These are phyloP conservation scores for Microdon myrmicae DNA, from an alignment of 2,888 invertebrate genomes.

Conservation along the genomic window DNA sequence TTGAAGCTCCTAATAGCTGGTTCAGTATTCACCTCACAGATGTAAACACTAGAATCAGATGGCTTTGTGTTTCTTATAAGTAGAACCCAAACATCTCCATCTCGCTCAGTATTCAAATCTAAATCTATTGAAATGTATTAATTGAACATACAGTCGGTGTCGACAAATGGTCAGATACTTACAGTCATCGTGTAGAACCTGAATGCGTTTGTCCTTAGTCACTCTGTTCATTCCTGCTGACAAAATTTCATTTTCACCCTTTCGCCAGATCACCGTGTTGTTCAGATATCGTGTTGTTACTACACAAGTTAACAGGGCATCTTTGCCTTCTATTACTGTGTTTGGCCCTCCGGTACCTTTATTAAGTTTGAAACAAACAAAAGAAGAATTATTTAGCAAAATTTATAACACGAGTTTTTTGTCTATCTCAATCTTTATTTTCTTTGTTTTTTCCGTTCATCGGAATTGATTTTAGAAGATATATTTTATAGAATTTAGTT, in stretches of 20 bases:
- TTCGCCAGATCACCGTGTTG: conserved; percentile 81
- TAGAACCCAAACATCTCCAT: conserved; percentile 87
- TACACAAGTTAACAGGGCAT: conserved; percentile 84
- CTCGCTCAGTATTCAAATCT: conserved; percentile 67
- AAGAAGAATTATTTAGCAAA: neutral
- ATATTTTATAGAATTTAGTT: too few species aligned
- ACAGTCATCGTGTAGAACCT: conserved; percentile 83
- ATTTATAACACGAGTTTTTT: neutral
- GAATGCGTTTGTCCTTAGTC: conserved; percentile 78
- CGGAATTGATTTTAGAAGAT: neutral
- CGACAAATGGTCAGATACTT: conserved; percentile 56
- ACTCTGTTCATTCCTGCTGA: conserved; percentile 82
- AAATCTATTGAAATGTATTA: conserved; percentile 56
- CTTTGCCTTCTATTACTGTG: conserved; percentile 75
- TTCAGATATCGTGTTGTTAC: conserved; percentile 72
- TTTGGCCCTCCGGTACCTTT: conserved; percentile 65
- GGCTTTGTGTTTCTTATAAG: conserved; percentile 77
- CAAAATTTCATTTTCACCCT: conserved; percentile 75
- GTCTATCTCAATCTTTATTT: neutral
- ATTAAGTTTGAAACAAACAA: neutral
- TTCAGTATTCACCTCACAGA: conserved; percentile 84
- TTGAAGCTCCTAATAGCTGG: conserved; percentile 83
- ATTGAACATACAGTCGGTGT: neutral
- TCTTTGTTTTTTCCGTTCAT: neutral
- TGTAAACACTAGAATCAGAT: conserved; percentile 81